phyloP scores from a whole-genome alignment of 2,113 vertebrate genomes.

The Alexandromys fortis region DNA sequence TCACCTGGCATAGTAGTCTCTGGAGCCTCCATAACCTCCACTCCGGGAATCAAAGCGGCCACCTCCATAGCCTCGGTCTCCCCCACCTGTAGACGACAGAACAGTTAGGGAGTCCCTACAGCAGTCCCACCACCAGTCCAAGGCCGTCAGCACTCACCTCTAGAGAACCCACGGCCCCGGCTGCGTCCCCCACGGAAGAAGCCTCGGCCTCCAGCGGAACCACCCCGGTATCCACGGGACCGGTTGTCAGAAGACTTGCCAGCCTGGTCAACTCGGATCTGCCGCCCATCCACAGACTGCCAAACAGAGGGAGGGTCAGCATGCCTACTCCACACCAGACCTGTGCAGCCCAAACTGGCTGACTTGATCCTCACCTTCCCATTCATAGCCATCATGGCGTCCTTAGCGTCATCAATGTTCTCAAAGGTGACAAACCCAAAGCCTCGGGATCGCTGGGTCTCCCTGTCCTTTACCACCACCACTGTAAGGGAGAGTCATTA shows the following conservation, averaged over 20 bases:
- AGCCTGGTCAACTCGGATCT: constrained; percentile 97
- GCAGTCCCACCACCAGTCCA: not conserved
- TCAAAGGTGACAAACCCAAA: constrained; percentile 99
- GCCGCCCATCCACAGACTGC: constrained; percentile 94
- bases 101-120: not conserved
- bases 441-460: constrained; percentile 94
- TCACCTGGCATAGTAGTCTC: constrained; percentile 89
- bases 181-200: constrained; percentile 91
- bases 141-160: constrained; percentile 81
- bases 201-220: constrained; percentile 87
- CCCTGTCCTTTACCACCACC: constrained; percentile 97
- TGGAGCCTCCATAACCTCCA: constrained; percentile 87
- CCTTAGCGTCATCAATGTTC: constrained; percentile 96
- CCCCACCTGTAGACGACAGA: constrained; percentile 74
- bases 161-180: constrained; percentile 90
- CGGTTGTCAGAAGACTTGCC: constrained; percentile 92
- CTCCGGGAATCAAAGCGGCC: constrained; percentile 91
- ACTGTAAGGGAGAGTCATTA: constrained; percentile 83
- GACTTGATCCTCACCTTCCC: constrained; percentile 90
- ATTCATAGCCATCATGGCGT: constrained; percentile 97
- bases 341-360: accelerated
- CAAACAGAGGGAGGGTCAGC: not conserved
- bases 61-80: constrained; percentile 90
- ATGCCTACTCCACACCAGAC: too few species aligned
- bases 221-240: constrained; percentile 89